These are phyloP conservation scores for Tholera decimalis DNA, from an alignment of 2,888 invertebrate genomes.

Conservation along the genomic window DNA sequence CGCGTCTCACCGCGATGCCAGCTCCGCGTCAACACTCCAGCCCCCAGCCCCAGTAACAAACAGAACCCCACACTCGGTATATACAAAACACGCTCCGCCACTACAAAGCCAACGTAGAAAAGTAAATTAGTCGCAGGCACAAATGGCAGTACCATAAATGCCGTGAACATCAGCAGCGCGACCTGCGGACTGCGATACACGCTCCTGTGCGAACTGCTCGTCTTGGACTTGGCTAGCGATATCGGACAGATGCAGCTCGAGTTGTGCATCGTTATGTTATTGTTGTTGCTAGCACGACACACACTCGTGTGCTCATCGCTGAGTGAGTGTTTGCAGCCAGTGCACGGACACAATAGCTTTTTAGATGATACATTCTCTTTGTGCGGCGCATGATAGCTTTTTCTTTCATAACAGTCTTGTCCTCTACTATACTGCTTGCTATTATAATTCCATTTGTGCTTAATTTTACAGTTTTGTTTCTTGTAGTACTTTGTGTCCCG, in stretches of 20 bases:
- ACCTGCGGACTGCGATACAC: constrained; percentile 85
- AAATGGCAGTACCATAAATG: constrained; percentile 97
- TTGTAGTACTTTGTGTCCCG: constrained; percentile 84
- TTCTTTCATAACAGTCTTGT: constrained; percentile 85
- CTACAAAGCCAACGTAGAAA: constrained; percentile 99
- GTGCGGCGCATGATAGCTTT: constrained; percentile 81
- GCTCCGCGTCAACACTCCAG: constrained; percentile 86
- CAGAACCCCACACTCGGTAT: constrained; percentile 99
- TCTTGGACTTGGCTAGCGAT: constrained; percentile 77
- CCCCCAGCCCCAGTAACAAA: constrained; percentile 95
- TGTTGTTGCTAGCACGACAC: constrained; percentile 94
- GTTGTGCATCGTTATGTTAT: constrained; percentile 92
- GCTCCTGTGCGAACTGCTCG: constrained; percentile 75
- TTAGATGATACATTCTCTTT: constrained; percentile 83
- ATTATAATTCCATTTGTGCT: constrained; percentile 87
- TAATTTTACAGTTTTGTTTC: constrained; percentile 84
- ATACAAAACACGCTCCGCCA: constrained; percentile 98
- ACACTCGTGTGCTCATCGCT: constrained; percentile 93
- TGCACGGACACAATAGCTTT: constrained; percentile 91
- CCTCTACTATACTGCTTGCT: constrained; percentile 84
- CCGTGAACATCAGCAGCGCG: constrained; percentile 92
- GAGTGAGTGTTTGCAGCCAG: constrained; percentile 93
- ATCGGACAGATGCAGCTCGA: constrained; percentile 87
- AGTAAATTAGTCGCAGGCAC: constrained; percentile 98
- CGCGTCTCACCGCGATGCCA: constrained; percentile 86